Evolutionary conservation across 2,888 invertebrate species (phyloP).

Genomic region (Ichneumon xanthorius): DNA sequence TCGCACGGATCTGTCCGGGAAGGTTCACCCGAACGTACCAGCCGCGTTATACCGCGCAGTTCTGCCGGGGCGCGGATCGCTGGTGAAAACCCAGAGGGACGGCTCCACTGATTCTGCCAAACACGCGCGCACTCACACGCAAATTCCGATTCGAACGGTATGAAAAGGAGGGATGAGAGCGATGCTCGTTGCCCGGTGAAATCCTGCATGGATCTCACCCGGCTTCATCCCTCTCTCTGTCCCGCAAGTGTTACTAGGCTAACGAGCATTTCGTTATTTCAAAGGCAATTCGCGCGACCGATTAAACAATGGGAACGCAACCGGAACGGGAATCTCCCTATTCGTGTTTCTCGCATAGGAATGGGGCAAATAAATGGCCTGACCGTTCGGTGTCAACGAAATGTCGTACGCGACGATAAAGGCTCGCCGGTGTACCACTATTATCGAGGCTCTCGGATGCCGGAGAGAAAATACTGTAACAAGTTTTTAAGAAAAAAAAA

Average conservation of each 20-base stretch:
- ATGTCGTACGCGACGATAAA: conserved; percentile 49
- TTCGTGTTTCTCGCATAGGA: neutral
- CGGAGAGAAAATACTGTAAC: neutral
- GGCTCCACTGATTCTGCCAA: neutral
- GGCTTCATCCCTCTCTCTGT: neutral
- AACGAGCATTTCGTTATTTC: conserved; percentile 75
- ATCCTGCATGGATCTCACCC: conserved; percentile 8
- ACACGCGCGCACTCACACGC: neutral
- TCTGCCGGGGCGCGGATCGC: neutral
- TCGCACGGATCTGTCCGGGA: neutral
- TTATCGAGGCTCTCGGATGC: neutral
- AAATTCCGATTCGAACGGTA: conserved; percentile 4
- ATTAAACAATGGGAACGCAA: conserved; percentile 72
- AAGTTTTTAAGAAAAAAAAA: neutral
- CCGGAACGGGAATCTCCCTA: conserved; percentile 6
- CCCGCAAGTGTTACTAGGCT: conserved; percentile 69
- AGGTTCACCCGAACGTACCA: neutral
- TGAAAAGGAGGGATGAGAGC: conserved; percentile 28
- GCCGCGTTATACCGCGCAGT: neutral
- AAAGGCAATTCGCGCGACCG: conserved; percentile 74
- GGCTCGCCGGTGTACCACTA: no score
- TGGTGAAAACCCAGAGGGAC: neutral
- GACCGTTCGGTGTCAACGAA: conserved; percentile 61
- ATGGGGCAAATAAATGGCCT: conserved; percentile 1
- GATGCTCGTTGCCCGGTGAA: conserved; percentile 58